These are phyloP conservation scores for Daktulosphaira vitifoliae DNA, from an alignment of 1,140 invertebrate species.

Conservation along the genomic window DNA sequence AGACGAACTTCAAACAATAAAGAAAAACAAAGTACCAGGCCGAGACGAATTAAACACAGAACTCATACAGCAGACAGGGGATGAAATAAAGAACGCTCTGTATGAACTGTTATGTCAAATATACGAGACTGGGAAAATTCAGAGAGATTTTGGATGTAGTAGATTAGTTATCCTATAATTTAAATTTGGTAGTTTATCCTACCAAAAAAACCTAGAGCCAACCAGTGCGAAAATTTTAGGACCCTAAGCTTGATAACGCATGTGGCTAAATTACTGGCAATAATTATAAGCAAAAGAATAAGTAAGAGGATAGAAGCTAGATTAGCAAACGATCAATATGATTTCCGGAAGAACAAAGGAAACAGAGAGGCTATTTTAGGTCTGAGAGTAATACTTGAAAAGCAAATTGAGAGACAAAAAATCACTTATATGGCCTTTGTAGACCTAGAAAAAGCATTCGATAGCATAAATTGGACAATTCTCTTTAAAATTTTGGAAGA, in stretches of 20 bases:
- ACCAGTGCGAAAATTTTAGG: not conserved
- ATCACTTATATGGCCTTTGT: conserved; percentile 2
- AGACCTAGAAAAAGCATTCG: conserved; percentile 2
- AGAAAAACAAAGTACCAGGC: not conserved
- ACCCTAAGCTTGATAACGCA: conserved; percentile 3
- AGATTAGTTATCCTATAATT: too few relatives aligned
- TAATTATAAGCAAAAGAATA: conserved; percentile 11
- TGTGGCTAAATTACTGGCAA: conserved; percentile 6
- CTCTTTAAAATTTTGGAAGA: conserved; percentile 8
- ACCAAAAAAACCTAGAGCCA: too few relatives aligned
- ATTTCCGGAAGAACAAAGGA: conserved; percentile 9
- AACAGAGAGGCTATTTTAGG: conserved; percentile 13
- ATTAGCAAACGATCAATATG: not conserved
- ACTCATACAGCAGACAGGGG: not conserved
- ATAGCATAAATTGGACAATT: conserved; percentile 2
- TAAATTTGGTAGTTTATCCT: too few relatives aligned
- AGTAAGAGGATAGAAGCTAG: not conserved
- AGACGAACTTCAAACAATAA: not conserved
- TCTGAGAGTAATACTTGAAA: conserved; percentile 21
- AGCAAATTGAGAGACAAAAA: conserved; percentile 5
- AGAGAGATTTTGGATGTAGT: too few relatives aligned
- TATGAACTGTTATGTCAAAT: too few relatives aligned
- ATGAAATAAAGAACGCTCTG: not conserved
- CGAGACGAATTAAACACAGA: not conserved
- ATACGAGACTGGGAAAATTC: too few relatives aligned